A percentile compares a stretch with the other conserved stretches of the same genome.
Conservation (phyloP, 2,113 vertebrate species). For the Oreochromis spilurus region DNA sequence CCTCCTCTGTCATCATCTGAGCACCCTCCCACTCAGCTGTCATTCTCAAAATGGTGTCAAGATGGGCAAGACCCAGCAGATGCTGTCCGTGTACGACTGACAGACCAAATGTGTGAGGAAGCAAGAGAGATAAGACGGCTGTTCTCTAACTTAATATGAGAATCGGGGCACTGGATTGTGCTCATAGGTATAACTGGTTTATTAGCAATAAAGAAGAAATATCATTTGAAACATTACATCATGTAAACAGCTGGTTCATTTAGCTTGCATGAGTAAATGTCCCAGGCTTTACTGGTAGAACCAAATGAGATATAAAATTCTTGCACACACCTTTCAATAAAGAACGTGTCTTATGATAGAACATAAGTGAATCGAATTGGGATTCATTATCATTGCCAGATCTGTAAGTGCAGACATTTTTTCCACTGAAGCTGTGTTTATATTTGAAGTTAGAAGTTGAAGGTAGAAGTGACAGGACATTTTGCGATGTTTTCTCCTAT, state of each 20-base stretch:
- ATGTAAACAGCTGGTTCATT: neutral
- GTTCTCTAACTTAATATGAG: neutral
- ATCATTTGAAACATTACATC: neutral
- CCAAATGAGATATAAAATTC: neutral
- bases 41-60: constrained; percentile 48
- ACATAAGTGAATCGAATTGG: neutral
- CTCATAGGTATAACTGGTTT: neutral
- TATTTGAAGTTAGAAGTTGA: neutral
- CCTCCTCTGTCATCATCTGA: constrained; percentile 34
- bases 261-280: neutral
- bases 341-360: neutral
- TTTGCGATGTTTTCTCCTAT: neutral
- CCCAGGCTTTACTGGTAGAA: neutral
- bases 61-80: constrained; percentile 32
- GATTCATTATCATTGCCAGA: neutral
- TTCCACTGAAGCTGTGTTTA: neutral
- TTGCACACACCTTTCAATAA: neutral
- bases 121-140: neutral
- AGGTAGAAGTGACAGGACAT: neutral
- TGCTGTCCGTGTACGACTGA: neutral
- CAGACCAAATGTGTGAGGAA: neutral
- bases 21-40: constrained; percentile 61
- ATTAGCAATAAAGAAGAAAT: neutral
- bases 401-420: neutral
- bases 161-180: neutral